Percentiles rank a stretch among this genome's conserved stretches.
Evolutionary conservation across 2,888 invertebrate species (phyloP).

Genomic region (Apotomis turbidana): DNA sequence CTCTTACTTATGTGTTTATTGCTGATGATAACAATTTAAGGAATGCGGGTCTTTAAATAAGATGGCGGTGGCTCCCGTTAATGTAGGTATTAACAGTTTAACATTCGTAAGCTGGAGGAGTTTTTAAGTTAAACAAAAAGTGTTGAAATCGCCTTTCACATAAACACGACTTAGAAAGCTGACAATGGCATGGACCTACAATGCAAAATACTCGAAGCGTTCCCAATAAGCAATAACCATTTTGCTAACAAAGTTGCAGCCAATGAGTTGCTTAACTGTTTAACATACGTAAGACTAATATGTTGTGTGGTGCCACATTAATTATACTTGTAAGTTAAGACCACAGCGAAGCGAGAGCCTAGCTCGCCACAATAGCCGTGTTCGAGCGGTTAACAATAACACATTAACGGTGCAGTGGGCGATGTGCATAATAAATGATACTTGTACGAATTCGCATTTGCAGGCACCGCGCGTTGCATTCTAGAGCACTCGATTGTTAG

Average conservation of each 20-base stretch:
- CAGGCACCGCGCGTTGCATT: slow-evolving; percentile 38
- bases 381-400: slow-evolving; percentile 37
- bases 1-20: slow-evolving; percentile 45
- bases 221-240: slow-evolving; percentile 38
- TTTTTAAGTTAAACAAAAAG: slow-evolving; percentile 33
- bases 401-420: slow-evolving; percentile 33
- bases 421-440: slow-evolving; percentile 41
- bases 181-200: slow-evolving; percentile 32
- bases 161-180: slow-evolving; percentile 35
- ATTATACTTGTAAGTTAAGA: slow-evolving; percentile 40
- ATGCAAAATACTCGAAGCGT: slow-evolving; percentile 35
- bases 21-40: slow-evolving; percentile 33
- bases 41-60: slow-evolving; percentile 35
- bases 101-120: slow-evolving; percentile 19
- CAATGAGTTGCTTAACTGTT: slow-evolving; percentile 38
- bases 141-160: slow-evolving; percentile 32
- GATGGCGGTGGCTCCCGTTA: slow-evolving; percentile 25
- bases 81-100: slow-evolving; percentile 19
- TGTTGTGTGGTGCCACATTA: slow-evolving; percentile 38
- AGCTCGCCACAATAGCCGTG: slow-evolving; percentile 30
- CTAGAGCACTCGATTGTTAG: slow-evolving; percentile 44
- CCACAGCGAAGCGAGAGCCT: slow-evolving; percentile 29
- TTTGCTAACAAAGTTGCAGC: slow-evolving; percentile 35
- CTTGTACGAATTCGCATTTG: slow-evolving; percentile 39
- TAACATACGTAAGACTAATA: slow-evolving; percentile 39